A percentile compares a stretch with the other conserved stretches of the same genome.
Conservation (phyloP, 2,113 vertebrate genomes). For the Gambusia affinis region DNA sequence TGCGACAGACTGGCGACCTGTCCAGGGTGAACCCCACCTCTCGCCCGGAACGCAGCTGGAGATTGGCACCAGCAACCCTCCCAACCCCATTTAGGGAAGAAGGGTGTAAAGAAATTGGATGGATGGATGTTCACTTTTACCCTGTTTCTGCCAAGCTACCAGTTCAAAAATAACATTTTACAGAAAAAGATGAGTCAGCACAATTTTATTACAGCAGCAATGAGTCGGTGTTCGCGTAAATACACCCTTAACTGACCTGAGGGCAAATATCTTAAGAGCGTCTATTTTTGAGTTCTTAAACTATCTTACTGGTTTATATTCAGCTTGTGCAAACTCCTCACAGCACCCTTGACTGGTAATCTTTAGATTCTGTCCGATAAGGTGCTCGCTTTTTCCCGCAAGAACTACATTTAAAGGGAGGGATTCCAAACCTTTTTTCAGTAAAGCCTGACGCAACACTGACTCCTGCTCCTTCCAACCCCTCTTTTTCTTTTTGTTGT, state of each 20-base stretch:
- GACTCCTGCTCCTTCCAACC: background rate
- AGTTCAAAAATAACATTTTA: background rate
- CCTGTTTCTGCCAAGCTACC: background rate
- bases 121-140: background rate
- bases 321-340: background rate
- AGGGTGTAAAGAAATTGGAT: too few species aligned
- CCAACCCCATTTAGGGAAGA: too few species aligned
- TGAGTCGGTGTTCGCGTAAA: background rate
- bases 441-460: constrained; percentile 19
- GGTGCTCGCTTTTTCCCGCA: background rate
- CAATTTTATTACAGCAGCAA: background rate
- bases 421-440: background rate
- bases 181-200: background rate
- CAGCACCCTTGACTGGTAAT: background rate
- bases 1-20: too few species aligned
- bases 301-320: background rate
- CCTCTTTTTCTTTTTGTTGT: background rate
- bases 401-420: background rate
- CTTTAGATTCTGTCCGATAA: background rate
- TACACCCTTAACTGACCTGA: background rate
- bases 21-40: too few species aligned
- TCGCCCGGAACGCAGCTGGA: too few species aligned
- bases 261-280: background rate
- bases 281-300: background rate
- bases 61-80: too few species aligned